phyloP scores from a whole-genome alignment of 2,797 vertebrate genomes.

The Gorsachius magnificus region DNA sequence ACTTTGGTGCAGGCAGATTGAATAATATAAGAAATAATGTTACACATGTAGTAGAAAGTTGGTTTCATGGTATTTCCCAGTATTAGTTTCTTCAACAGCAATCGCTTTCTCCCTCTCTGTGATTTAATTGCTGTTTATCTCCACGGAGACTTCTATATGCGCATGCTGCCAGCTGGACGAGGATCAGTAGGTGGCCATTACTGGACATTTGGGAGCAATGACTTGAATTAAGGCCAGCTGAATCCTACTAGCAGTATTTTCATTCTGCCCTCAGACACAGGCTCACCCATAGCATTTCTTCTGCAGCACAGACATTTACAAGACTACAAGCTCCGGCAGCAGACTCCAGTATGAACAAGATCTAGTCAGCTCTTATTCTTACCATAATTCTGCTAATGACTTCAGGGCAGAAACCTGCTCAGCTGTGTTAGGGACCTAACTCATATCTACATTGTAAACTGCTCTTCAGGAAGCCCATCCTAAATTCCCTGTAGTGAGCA shows the following conservation, averaged over 20 bases:
- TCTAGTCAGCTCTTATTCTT: neutral
- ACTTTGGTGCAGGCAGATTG: neutral
- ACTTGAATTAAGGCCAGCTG: constrained; percentile 49
- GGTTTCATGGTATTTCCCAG: neutral
- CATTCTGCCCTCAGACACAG: neutral
- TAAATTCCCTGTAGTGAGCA: neutral
- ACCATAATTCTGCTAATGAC: neutral
- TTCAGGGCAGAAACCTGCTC: neutral
- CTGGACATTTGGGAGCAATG: constrained; percentile 52
- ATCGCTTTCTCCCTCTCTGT: neutral
- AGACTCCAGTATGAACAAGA: neutral
- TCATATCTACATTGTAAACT: neutral
- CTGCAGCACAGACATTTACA: neutral
- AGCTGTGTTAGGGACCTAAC: neutral
- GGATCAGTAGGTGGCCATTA: constrained; percentile 52
- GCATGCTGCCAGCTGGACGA: constrained; percentile 44
- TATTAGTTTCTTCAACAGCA: constrained; percentile 10
- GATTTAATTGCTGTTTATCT: constrained; percentile 56
- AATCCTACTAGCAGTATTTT: constrained; percentile 30
- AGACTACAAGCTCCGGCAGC: neutral
- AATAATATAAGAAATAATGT: neutral
- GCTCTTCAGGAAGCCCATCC: neutral
- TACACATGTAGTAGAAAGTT: neutral
- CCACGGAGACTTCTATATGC: neutral
- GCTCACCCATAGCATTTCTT: neutral